Base-by-base conservation (phyloP, 2,888 invertebrate species). In the Calliopum simillimum region DNA sequence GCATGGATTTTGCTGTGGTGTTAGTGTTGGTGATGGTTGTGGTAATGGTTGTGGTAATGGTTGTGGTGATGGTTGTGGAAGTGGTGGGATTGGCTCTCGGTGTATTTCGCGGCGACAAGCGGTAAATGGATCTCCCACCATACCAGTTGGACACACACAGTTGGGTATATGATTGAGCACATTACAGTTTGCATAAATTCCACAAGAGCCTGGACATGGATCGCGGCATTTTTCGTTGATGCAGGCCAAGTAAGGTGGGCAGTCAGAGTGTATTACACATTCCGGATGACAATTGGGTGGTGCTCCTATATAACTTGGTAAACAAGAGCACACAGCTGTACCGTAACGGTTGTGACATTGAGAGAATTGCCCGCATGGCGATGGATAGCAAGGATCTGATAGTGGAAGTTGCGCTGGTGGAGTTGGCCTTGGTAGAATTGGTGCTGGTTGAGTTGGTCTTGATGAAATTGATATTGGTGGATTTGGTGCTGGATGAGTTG, bases 171-270 rank as follows among this genome's bases (percentile, higher is more conserved):
- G 91, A 74, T 90, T 90, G 25, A 92, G 89, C 25, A 93, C 92
- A 75, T 89, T 88, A 76, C 94, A 94, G 61, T 89, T 86, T 0
- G 93, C 89, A 81, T 92, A 91, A 70, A 88, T 86, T 46, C 93
- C 94, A 84, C 94, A 93, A 74, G 91, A 90, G 62, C 91, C 91
- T 58, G 89, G 87, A 75, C 93, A 94, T 21, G 92, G 93, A 82
- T 93, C 90, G 14, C 86, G 85, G 84, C 94, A 93, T 86, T 91
- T 92, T 75, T 89, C 89, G 76, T 88, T 89, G 62, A 90, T 85
- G 83, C 91, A 92, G 56, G 93, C 91, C 80, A 88, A 88, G 53
- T 74, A 86, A 82, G 75, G 83, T 75, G 88, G 83, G 80, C 90
- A 90, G 80, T 89, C 89, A 0, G 88, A 87, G 76, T 88, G 88